Evolutionary conservation across 2,888 invertebrate species (phyloP).

Genomic region (Rhingia campestris): DNA sequence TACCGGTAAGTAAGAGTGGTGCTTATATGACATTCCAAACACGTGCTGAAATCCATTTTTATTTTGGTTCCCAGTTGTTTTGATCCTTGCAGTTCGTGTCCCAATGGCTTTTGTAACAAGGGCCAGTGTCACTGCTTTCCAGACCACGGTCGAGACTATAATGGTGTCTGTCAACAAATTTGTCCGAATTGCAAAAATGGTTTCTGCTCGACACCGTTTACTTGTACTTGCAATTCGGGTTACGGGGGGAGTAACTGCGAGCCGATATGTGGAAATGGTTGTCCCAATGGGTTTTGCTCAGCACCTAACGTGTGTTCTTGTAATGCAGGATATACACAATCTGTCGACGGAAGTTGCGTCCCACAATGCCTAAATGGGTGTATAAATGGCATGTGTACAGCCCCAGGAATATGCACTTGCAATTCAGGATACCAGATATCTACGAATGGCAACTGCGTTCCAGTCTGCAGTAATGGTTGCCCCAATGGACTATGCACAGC

Average conservation of each 20-base stretch:
- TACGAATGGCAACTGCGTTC: no score
- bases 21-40: not conserved
- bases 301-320: not conserved
- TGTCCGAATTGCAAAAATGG: not conserved
- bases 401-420: no score
- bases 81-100: not conserved
- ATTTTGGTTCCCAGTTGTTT: not conserved
- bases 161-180: not conserved
- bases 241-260: no score
- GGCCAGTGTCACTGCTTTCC: not conserved
- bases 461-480: constrained; percentile 55
- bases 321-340: not conserved
- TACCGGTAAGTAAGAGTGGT: not conserved
- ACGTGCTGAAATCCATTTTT: not conserved
- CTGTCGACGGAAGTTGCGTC: not conserved
- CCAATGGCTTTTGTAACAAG: not conserved
- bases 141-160: not conserved
- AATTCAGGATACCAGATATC: not conserved
- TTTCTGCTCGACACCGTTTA: not conserved
- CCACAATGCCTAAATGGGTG: not conserved
- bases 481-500: not conserved
- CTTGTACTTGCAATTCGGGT: not conserved
- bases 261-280: constrained; percentile 55
- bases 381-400: not conserved
- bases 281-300: not conserved